phyloP scores from a whole-genome alignment of 1,140 invertebrate genomes.

The Drosophila neocordata region DNA sequence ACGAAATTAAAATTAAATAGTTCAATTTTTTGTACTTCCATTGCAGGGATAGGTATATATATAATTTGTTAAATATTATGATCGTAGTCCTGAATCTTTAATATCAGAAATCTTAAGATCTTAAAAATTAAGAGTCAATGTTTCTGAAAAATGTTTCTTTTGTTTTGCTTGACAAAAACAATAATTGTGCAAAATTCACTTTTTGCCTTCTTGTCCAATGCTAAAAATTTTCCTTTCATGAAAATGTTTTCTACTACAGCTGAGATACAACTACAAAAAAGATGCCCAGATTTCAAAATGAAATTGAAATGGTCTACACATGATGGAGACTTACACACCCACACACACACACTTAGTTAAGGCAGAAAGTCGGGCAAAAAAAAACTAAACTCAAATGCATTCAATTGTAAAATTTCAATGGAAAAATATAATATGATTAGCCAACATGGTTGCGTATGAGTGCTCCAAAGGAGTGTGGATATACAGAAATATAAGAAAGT shows the following conservation, averaged over 20 bases:
- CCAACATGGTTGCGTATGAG: constrained; percentile 27
- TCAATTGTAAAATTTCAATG: constrained; percentile 67
- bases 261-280: not conserved
- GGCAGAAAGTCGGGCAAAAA: not conserved
- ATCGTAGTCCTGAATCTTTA: too few species aligned
- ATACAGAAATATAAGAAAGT: not conserved
- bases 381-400: constrained; percentile 45
- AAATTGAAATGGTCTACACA: constrained; percentile 8
- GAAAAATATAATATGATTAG: constrained; percentile 68
- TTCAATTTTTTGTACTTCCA: too few species aligned
- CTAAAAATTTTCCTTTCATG: not conserved
- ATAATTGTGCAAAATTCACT: not conserved
- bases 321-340: not conserved
- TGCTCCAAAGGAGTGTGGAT: not conserved
- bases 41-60: too few species aligned
- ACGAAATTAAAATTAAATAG: too few species aligned
- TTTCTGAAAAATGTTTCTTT: too few species aligned
- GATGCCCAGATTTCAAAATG: not conserved
- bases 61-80: too few species aligned
- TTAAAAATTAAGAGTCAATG: too few species aligned
- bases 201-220: not conserved
- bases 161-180: constrained; percentile 7
- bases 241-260: constrained; percentile 5
- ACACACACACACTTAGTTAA: constrained; percentile 2
- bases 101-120: too few species aligned